These are phyloP conservation scores for Pachypanchax playfairii DNA, from an alignment of 2,113 vertebrate genomes.

Conservation along the genomic window DNA sequence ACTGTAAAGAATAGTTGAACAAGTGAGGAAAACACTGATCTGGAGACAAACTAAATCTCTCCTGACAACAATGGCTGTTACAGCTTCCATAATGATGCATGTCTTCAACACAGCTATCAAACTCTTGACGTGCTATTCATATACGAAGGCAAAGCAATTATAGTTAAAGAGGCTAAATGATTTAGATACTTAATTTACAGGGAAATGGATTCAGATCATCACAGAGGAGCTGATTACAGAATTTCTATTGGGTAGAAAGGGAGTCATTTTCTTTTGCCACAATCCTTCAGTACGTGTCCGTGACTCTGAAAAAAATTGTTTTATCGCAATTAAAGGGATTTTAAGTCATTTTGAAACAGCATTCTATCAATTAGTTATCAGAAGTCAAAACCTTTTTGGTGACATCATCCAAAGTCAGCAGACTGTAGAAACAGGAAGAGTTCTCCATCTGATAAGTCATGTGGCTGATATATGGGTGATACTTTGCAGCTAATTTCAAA, in stretches of 20 bases:
- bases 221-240: constrained; percentile 72
- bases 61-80: constrained; percentile 48
- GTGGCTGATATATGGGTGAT: too few relatives aligned
- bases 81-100: constrained; percentile 67
- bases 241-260: constrained; percentile 56
- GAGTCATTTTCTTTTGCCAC: constrained; percentile 54
- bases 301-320: constrained; percentile 63
- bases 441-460: too few relatives aligned
- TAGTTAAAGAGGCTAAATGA: constrained; percentile 65
- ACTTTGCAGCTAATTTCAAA: too few relatives aligned
- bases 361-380: too few relatives aligned
- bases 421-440: too few relatives aligned
- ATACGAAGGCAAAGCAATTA: constrained; percentile 73
- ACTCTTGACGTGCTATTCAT: constrained; percentile 68
- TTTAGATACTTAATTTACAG: constrained; percentile 65
- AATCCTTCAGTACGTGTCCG: constrained; percentile 53
- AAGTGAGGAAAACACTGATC: constrained; percentile 53
- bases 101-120: constrained; percentile 62
- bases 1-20: constrained; percentile 58
- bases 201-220: constrained; percentile 50
- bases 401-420: too few relatives aligned
- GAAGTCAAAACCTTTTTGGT: too few relatives aligned
- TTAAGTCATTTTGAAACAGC: too few relatives aligned
- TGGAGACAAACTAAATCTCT: constrained; percentile 55
- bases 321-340: constrained; percentile 62